Conservation (phyloP, 30 jellyfish, hydroid and myxozoan genomes). For the Nemopilema nomurai region DNA sequence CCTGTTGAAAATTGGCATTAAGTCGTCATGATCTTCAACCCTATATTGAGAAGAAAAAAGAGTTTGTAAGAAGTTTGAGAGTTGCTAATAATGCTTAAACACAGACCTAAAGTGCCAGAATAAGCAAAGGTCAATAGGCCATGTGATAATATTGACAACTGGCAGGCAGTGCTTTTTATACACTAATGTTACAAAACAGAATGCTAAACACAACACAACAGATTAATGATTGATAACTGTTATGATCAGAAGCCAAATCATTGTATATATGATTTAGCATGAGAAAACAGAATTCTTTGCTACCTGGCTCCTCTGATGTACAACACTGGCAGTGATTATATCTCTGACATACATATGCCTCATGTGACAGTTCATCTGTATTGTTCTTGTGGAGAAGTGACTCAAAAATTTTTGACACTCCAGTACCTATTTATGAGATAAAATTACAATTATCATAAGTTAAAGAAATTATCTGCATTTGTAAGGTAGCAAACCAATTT, state of each 20-base stretch:
- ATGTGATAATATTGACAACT: too few species aligned
- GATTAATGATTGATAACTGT: not conserved
- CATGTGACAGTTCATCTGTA: slow-evolving; percentile 16
- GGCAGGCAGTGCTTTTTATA: too few species aligned
- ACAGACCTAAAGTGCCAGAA: not conserved
- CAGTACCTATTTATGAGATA: slow-evolving; percentile 25
- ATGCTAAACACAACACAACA: not conserved
- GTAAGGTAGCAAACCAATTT: too few species aligned
- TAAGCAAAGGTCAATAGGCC: not conserved
- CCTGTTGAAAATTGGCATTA: slow-evolving; percentile 86
- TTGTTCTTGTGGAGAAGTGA: slow-evolving; percentile 35
- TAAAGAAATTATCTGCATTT: too few species aligned
- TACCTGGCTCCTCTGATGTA: slow-evolving; percentile 93
- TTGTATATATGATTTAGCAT: too few species aligned
- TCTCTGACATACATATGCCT: slow-evolving; percentile 71
- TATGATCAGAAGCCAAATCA: too few species aligned
- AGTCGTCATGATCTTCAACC: slow-evolving; percentile 97
- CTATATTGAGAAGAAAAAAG: slow-evolving; percentile 17
- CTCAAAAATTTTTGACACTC: slow-evolving; percentile 45
- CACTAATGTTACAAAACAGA: too few species aligned
- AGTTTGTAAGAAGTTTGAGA: not conserved
- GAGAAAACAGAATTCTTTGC: not conserved
- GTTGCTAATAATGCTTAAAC: not conserved
- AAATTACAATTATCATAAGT: too few species aligned
- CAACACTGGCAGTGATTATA: slow-evolving; percentile 84